phyloP scores from a whole-genome alignment of 2,113 vertebrate species.

The Mus pahari region DNA sequence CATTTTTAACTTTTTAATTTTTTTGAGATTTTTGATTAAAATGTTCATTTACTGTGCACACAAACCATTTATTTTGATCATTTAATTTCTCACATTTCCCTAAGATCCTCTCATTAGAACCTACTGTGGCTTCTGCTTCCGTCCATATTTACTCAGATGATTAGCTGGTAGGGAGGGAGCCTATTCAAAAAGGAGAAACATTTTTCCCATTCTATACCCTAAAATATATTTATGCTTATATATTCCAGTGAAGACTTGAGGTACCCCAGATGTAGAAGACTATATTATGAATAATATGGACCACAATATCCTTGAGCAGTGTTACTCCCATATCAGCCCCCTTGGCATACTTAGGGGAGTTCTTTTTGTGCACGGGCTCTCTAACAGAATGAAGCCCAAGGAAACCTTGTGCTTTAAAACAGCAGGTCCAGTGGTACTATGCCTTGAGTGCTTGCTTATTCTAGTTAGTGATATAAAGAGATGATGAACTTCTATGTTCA shows the following conservation, averaged over 20 bases:
- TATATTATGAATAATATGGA: background rate
- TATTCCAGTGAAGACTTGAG: background rate
- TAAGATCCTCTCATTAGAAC: constrained; percentile 8
- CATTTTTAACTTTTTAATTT: constrained; percentile 33
- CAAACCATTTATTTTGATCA: constrained; percentile 58
- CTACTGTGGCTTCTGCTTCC: background rate
- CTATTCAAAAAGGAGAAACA: background rate
- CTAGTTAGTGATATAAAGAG: constrained; percentile 51
- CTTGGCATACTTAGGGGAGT: background rate
- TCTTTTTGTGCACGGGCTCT: background rate
- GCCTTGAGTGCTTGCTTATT: background rate
- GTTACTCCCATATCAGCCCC: background rate
- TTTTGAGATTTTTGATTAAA: constrained; percentile 53
- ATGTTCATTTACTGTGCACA: constrained; percentile 60
- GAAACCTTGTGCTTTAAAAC: background rate
- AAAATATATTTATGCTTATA: constrained; percentile 33
- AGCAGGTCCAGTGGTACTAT: constrained; percentile 2
- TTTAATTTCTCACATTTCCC: constrained; percentile 42
- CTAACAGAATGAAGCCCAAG: background rate
- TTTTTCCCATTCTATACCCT: background rate
- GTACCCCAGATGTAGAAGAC: background rate
- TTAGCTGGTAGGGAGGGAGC: constrained; percentile 27
- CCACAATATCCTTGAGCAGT: background rate
- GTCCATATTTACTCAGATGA: background rate
- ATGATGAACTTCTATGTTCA: background rate